A percentile compares a stretch with the other conserved stretches of the same genome.
phyloP scores from a whole-genome alignment of 2,888 invertebrate genomes.

The Lycia hirtaria region DNA sequence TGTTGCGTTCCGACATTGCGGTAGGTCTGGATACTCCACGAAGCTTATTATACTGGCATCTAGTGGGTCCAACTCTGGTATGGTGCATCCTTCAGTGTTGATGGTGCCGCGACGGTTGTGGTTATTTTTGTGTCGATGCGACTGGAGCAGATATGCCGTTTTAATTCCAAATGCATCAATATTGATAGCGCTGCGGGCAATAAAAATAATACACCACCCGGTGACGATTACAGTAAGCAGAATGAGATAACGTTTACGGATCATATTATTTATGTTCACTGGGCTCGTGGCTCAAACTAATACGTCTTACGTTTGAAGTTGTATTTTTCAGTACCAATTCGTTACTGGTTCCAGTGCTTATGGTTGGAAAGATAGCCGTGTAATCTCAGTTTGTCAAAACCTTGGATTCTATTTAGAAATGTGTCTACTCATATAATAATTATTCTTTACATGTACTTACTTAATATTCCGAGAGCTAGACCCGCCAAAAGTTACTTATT shows the following conservation, averaged over 20 bases:
- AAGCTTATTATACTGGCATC: slow-evolving; percentile 73
- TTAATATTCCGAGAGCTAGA: no score
- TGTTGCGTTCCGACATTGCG: slow-evolving; percentile 28
- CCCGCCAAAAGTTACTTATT: no score
- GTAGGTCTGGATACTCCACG: slow-evolving; percentile 28
- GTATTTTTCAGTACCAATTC: not conserved
- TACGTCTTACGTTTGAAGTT: not conserved
- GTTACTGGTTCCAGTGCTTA: no score
- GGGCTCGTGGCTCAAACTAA: not conserved
- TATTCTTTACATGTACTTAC: no score
- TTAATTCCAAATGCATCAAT: slow-evolving; percentile 14
- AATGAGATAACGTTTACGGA: slow-evolving; percentile 43
- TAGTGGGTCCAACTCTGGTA: slow-evolving; percentile 85
- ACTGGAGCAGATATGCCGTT: not conserved
- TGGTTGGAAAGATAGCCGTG: no score
- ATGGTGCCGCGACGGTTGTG: slow-evolving; percentile 65
- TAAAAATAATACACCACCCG: slow-evolving; percentile 48
- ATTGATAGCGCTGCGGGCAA: slow-evolving; percentile 15
- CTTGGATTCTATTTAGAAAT: no score
- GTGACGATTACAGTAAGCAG: slow-evolving; percentile 47
- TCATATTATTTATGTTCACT: not conserved
- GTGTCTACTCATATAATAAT: no score
- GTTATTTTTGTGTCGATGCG: slow-evolving; percentile 10
- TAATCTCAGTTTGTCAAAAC: no score
- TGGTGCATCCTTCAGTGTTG: slow-evolving; percentile 86